These are phyloP conservation scores for Zonitis immaculata DNA, from an alignment of 2,888 invertebrate genomes.

Conservation along the genomic window DNA sequence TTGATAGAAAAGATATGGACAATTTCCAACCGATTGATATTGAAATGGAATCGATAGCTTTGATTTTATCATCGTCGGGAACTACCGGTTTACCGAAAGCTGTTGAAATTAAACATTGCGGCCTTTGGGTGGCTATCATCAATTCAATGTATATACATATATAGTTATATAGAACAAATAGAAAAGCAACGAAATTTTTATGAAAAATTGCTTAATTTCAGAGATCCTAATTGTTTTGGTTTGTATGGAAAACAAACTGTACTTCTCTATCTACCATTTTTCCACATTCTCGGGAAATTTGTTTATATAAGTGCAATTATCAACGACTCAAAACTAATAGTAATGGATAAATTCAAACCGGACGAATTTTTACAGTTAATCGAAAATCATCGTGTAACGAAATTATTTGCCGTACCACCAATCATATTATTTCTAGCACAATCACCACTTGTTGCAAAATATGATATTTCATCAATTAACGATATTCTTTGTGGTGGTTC, in stretches of 20 bases:
- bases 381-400: neutral
- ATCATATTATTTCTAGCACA: slow-evolving; percentile 2
- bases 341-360: neutral
- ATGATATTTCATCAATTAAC: slow-evolving; percentile 1
- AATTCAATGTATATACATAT: too few species aligned
- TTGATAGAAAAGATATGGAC: neutral
- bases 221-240: neutral
- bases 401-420: slow-evolving; percentile 1
- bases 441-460: neutral
- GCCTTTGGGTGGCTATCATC: neutral
- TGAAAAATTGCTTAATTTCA: neutral
- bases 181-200: too few species aligned
- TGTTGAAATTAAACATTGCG: neutral
- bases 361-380: slow-evolving; percentile 1
- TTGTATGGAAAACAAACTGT: neutral
- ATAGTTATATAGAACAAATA: too few species aligned
- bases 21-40: neutral
- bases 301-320: neutral
- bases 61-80: slow-evolving; percentile 1
- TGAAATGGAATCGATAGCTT: neutral
- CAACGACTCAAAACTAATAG: neutral
- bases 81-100: slow-evolving; percentile 3
- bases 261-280: neutral
- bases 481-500: slow-evolving; percentile 6
- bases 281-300: neutral